Base-by-base conservation (phyloP, 1,140 invertebrate genomes). In the Ceratina australensis region DNA sequence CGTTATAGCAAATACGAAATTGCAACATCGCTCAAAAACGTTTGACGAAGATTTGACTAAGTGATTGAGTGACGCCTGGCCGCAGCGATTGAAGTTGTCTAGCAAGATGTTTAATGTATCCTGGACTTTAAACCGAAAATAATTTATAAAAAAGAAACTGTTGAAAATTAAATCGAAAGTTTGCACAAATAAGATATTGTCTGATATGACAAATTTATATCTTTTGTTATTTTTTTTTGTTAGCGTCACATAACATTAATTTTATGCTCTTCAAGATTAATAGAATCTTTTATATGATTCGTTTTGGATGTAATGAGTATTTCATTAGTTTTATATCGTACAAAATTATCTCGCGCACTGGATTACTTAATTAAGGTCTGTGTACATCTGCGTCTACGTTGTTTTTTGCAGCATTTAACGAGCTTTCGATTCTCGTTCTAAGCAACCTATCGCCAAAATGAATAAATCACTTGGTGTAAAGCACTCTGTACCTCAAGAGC, bases 401-500 rank as follows among this genome's bases (percentile, higher is more conserved):
- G 33, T 42, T 42, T 42, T n/a, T 42, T 42, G 33, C 33, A 33
- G 33, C 33, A 33, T 7, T 33, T 33, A 33, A 33, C 7, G 2
- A 7, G 10, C n/a, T 72, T 54, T 42, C 18, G 10, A 22, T 22
- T 15, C 28, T 60, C 7, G 22, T 61, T 63, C 18, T 63, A 71
- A 42, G 52, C 28, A 52, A 61, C 18, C 16, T 71, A 47, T 77
- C 74, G 74, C 74, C 74, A 77, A 77, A 78, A 64, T 10, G 16
- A 49, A 33, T 78, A 78, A 52, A 72, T 78, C 49, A 72, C 57
- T 82, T 79, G 67, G 82, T 83, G 67, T 72, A 78, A 79, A 72
- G 64, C 72, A 83, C 77, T 72, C 57, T 60, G n/a, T 83, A 83
- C 82, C 82, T 83, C 81, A 83, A 83, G 82, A 83, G 82, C 82